Evolutionary conservation across 2,888 invertebrate species (phyloP), one percentile per base, ranked within the genome.

Genomic region (Standfussiana lucernea): DNA sequence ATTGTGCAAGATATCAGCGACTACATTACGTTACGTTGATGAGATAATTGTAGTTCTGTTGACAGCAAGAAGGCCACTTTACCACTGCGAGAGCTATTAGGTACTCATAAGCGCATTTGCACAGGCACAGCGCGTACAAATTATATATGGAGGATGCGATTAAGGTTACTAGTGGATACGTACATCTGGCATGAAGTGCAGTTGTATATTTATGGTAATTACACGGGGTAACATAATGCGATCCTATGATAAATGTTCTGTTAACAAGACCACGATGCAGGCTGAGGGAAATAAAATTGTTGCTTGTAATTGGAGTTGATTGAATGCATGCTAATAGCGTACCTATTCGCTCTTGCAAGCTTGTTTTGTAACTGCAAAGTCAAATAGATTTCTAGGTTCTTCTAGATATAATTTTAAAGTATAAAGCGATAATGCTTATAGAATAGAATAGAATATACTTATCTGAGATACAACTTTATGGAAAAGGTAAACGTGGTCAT

Each of bases 41-140:
- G 90, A 88, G 91, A 91, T 94, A 93, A 94, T 94, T 93, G 91
- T 84, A 84, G 81, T 72, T 85, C 79, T 88, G 93, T 90, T 89
- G 91, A 92, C 92, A 91, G 90, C 87, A 72, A 84, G 78, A 82
- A 87, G 87, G 82, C 80, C 76, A 84, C 72, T 82, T 83, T 86
- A 72, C 76, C 66, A 71, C 66, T 71, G 70, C 67, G 21, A 77
- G 67, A 62, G 75, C 75, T 76, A 82, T 86, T 82, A 86, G 59
- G 72, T 64, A 59, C 80, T 77, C 80, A 72, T 85, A 84, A 72
- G 67, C 71, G 35, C 83, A 87, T 87, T 85, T 86, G 77, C 80
- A 85, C 72, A 73, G 72, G 65, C 73, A 75, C 66, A 76, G 35
- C 62, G 64, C 56, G 47, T 64, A 72, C 69, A 81, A 86, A 86